A percentile compares a stretch with the other conserved stretches of the same genome.
These are phyloP conservation scores for Cerceris rybyensis DNA, from an alignment of 2,888 invertebrate species.

Conservation along the genomic window DNA sequence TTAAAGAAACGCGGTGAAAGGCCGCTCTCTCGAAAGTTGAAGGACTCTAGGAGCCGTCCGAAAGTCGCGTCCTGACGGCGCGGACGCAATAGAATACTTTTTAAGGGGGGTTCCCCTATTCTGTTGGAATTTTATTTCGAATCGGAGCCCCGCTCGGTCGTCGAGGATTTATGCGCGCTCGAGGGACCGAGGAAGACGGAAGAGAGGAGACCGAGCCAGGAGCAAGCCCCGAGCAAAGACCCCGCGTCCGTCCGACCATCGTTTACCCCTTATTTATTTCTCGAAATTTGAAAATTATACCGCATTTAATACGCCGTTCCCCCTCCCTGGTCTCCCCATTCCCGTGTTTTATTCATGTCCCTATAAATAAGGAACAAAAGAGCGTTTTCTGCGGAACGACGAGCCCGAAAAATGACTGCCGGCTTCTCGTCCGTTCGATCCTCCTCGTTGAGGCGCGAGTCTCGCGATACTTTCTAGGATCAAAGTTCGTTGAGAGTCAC, in stretches of 20 bases:
- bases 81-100: constrained; percentile 60
- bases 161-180: constrained; percentile 73
- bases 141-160: constrained; percentile 52
- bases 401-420: constrained; percentile 17
- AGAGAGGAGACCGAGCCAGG: constrained; percentile 33
- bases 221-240: constrained; percentile 44
- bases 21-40: not conserved
- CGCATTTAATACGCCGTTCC: constrained; percentile 74
- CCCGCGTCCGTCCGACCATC: constrained; percentile 76
- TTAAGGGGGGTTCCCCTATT: constrained; percentile 51
- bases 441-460: not conserved
- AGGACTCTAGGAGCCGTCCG: too few relatives aligned
- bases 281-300: constrained; percentile 81
- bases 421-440: not conserved
- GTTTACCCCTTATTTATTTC: constrained; percentile 81
- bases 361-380: constrained; percentile 77
- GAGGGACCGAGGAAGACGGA: constrained; percentile 48
- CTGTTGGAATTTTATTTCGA: constrained; percentile 56
- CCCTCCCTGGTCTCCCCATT: constrained; percentile 15
- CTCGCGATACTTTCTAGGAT: too few relatives aligned
- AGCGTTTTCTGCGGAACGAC: constrained; percentile 72
- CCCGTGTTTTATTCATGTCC: constrained; percentile 80
- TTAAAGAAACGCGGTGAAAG: constrained; percentile 75
- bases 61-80: constrained; percentile 21
- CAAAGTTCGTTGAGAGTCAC: too few relatives aligned